Conservation (phyloP, 2,888 invertebrate species). For the Rhimphoctona megacephalus region DNA sequence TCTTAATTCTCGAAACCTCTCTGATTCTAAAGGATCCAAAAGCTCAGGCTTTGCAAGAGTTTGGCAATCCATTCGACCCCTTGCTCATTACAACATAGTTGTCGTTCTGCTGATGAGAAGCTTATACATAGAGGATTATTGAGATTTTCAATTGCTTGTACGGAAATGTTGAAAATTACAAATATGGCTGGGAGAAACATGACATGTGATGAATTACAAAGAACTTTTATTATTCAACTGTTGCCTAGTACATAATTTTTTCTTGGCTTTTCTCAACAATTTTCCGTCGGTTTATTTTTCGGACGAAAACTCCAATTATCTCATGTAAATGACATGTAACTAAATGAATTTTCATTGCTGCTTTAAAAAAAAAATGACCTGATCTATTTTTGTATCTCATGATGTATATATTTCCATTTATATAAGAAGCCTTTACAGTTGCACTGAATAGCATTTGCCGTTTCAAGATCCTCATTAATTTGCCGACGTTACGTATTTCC, state of each 20-base stretch:
- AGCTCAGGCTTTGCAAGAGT: no score
- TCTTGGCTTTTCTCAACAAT: no score
- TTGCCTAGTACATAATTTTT: not conserved
- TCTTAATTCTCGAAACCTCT: not conserved
- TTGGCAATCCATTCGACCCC: no score
- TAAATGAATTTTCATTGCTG: not conserved
- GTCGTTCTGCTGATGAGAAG: not conserved
- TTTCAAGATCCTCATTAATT: not conserved
- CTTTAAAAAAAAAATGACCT: not conserved
- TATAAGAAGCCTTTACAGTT: not conserved
- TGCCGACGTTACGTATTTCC: no score
- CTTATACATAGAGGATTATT: not conserved
- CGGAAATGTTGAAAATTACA: not conserved
- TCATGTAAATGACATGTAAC: not conserved
- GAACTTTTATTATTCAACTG: not conserved
- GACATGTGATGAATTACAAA: not conserved
- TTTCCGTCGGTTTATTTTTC: not conserved
- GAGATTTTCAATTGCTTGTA: not conserved
- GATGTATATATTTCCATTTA: conserved; percentile 20
- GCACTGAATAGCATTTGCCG: not conserved
- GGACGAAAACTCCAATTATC: not conserved
- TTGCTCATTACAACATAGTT: not conserved
- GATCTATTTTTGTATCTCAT: not conserved
- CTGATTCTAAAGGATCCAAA: no score
- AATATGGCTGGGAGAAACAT: not conserved